A percentile compares a stretch with the other conserved stretches of the same genome.
phyloP scores from a whole-genome alignment of 2,888 invertebrate genomes.

The Strigamia maritima region DNA sequence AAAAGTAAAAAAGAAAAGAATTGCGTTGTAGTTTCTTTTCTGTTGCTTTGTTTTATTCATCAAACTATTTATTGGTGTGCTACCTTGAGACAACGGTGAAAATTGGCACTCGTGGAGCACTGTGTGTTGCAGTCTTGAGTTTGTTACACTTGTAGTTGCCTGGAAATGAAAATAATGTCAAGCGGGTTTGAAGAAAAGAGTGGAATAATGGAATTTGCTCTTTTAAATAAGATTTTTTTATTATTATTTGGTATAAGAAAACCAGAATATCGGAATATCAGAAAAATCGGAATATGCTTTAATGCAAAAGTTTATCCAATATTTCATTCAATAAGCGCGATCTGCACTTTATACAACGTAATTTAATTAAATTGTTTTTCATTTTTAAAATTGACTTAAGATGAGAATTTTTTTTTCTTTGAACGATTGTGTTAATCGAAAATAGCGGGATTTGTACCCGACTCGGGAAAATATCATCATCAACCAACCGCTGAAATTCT shows the following conservation, averaged over 20 bases:
- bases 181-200: not conserved
- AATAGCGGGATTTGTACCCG: not conserved
- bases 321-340: too few relatives aligned
- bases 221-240: too few relatives aligned
- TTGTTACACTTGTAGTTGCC: not conserved
- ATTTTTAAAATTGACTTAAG: too few relatives aligned
- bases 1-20: not conserved
- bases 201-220: not conserved
- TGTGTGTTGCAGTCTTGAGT: constrained; percentile 26
- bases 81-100: constrained; percentile 24
- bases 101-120: constrained; percentile 18
- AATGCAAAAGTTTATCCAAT: too few relatives aligned
- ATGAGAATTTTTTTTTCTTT: too few relatives aligned
- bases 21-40: not conserved
- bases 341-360: too few relatives aligned
- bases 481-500: not conserved
- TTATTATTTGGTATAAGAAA: too few relatives aligned
- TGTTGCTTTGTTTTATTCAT: not conserved
- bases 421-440: not conserved
- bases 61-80: not conserved
- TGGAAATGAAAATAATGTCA: constrained; percentile 1
- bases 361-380: too few relatives aligned
- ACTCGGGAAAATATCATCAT: not conserved
- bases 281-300: too few relatives aligned
- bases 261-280: too few relatives aligned